phyloP scores from a whole-genome alignment of 2,888 invertebrate genomes.

The Hetaerina titia region DNA sequence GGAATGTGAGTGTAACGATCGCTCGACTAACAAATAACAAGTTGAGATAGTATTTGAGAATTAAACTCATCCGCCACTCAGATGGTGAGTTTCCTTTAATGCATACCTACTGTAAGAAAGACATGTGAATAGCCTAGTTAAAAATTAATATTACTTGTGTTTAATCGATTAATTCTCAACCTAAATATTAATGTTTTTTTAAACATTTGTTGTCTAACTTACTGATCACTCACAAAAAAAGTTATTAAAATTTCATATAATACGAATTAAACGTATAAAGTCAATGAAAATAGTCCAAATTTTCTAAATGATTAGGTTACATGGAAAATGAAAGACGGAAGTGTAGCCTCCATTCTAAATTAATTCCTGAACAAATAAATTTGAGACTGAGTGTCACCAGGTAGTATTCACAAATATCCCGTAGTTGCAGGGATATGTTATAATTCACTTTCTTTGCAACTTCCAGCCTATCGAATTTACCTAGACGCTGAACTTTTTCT shows the following conservation, averaged over 20 bases:
- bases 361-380: too few relatives aligned
- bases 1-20: slow-evolving; percentile 61
- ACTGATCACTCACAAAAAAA: neutral
- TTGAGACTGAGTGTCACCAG: too few relatives aligned
- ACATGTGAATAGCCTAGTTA: neutral
- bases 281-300: neutral
- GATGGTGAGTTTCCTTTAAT: slow-evolving; percentile 2
- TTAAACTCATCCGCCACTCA: slow-evolving; percentile 17
- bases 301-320: too few relatives aligned
- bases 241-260: neutral
- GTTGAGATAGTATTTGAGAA: slow-evolving; percentile 34
- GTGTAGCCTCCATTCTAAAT: too few relatives aligned
- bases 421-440: too few relatives aligned
- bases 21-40: slow-evolving; percentile 62
- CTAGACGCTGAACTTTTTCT: too few relatives aligned
- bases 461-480: too few relatives aligned
- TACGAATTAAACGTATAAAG: too few relatives aligned
- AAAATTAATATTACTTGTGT: slow-evolving; percentile 16
- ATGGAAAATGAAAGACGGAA: too few relatives aligned
- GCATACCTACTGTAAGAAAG: neutral
- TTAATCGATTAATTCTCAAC: slow-evolving; percentile 6
- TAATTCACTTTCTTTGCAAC: too few relatives aligned
- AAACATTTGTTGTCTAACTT: slow-evolving; percentile 8
- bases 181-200: neutral
- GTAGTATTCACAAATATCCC: too few relatives aligned